Conservation (phyloP, 2,797 vertebrate species). For the Rhynchonycteris naso region DNA sequence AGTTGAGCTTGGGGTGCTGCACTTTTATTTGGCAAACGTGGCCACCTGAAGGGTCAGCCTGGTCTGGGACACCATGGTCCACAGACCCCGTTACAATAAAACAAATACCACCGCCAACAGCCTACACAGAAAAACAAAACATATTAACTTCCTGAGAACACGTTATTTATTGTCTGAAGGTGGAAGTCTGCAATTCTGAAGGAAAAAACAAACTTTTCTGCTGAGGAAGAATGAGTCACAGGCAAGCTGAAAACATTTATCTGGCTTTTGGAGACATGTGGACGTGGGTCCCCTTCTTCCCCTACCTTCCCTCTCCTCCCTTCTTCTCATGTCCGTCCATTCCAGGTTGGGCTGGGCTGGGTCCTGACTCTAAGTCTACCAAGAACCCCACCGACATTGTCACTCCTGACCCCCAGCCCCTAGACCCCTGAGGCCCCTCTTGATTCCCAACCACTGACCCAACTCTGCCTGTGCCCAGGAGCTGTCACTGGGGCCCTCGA, state of each 20-base stretch:
- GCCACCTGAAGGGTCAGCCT: neutral
- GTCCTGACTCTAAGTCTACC: neutral
- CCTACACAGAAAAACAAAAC: conserved; percentile 60
- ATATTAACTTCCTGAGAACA: conserved; percentile 69
- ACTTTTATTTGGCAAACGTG: neutral
- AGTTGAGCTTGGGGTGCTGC: neutral
- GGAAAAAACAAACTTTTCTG: conserved; percentile 77
- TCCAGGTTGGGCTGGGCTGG: neutral
- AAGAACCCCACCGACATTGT: neutral
- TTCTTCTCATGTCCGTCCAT: neutral
- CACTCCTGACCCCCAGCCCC: neutral
- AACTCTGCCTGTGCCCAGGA: neutral
- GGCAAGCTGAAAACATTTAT: neutral
- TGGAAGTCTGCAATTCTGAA: conserved; percentile 75
- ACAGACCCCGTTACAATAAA: neutral
- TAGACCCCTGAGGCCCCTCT: too few relatives aligned
- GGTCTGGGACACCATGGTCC: neutral
- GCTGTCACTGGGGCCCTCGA: neutral
- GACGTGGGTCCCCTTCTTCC: too few relatives aligned
- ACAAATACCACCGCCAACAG: conserved; percentile 4
- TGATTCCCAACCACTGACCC: neutral
- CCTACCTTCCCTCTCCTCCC: too few relatives aligned
- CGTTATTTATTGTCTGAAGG: conserved; percentile 59
- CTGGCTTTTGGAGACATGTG: neutral
- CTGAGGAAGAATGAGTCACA: conserved; percentile 75